Base-by-base conservation (phyloP, 1,140 invertebrate genomes). In the Mylabris phalerata region DNA sequence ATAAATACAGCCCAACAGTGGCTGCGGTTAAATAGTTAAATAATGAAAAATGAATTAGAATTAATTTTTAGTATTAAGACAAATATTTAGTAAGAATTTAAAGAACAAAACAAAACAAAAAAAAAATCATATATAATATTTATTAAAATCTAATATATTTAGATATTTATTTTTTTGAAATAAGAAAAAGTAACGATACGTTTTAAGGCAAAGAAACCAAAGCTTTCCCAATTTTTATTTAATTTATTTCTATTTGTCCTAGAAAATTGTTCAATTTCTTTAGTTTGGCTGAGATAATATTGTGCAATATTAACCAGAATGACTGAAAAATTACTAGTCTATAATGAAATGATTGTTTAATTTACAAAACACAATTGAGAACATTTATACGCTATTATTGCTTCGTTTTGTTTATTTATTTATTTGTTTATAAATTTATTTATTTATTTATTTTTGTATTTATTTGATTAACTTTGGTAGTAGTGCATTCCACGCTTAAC, bases 141-240 rank as follows among this genome's bases (percentile, higher is more conserved):
- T 70, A 72, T 70, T 69, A 58, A 69, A 32, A 67, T 67, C 51
- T 70, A 66, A 67, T 66, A 60, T 67, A 71, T 66, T 62, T 71
- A 71, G 64, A 63, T 62, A 66, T 51, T 60, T 48, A 66, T 62
- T 60, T 59, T 50, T 57, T 65, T 63, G 63, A n/a, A 42, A 4
- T 7, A 42, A 42, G 19, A 19, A 19, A 19, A 19, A 2, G 19
- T 19, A 19, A 19, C 1, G 19, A 19, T 19, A 32, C 7, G 7
- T 32, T 4, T 32, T 32, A 32, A 32, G 32, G 32, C 7, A 32
- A 32, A 32, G 32, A 32, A 32, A 32, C 32, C 32, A 32, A 32
- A 32, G 32, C 32, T 32, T 32, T 32, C 4, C 7, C 7, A 5
- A 32, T 7, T 32, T 32, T 32, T 7, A 1, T 32, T 32, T 32